Percentiles rank a stretch among this genome's conserved stretches.
Conservation (phyloP, 2,797 vertebrate genomes). For the Gobio occitaniae region DNA sequence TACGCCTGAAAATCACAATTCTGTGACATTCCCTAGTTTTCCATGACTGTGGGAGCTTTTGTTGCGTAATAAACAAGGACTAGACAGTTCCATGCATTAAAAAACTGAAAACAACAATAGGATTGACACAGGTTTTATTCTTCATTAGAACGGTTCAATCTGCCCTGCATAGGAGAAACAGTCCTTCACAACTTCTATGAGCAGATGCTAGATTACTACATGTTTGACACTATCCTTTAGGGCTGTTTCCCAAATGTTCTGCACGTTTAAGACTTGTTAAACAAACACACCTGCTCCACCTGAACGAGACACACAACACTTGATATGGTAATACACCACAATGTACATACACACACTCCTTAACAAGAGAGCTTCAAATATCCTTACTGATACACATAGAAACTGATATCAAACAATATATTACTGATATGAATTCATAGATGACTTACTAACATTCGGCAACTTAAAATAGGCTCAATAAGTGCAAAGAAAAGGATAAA, state of each 20-base stretch:
- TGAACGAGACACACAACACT: conserved; percentile 9
- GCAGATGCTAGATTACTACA: not conserved
- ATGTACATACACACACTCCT: conserved; percentile 7
- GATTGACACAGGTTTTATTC: conserved; percentile 11
- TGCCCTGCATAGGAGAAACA: not conserved
- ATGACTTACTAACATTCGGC: not conserved
- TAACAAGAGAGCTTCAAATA: not conserved
- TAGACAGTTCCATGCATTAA: not conserved
- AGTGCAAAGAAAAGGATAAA: conserved; percentile 37
- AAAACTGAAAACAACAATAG: not conserved
- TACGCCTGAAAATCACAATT: not conserved
- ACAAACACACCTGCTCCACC: conserved; percentile 6
- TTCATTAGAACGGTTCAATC: not conserved
- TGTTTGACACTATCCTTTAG: conserved; percentile 11
- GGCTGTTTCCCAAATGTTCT: not conserved
- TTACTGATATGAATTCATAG: not conserved
- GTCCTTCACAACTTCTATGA: not conserved
- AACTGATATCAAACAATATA: not conserved
- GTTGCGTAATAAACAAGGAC: not conserved
- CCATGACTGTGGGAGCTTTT: not conserved
- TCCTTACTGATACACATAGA: not conserved
- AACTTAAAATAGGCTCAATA: conserved; percentile 6
- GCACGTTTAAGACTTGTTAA: conserved; percentile 26
- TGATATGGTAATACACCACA: conserved; percentile 1
- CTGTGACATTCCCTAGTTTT: not conserved